These are phyloP conservation scores for Cylloceria caligata DNA, from an alignment of 2,888 invertebrate genomes.

Conservation along the genomic window DNA sequence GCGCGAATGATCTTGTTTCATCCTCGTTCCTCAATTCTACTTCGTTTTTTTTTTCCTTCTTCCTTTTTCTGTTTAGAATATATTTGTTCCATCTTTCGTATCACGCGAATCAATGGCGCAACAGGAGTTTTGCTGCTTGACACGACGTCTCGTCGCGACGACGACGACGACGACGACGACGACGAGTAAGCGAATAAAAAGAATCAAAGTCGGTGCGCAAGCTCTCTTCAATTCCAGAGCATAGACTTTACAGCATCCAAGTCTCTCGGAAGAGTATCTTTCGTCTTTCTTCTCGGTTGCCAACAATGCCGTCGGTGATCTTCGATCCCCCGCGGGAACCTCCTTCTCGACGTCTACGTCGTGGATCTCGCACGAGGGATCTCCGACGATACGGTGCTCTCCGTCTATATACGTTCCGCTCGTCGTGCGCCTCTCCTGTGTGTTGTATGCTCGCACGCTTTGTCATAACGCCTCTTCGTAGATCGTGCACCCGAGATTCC, in stretches of 20 bases:
- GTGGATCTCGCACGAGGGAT: constrained; percentile 57
- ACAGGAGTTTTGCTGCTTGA: constrained; percentile 21
- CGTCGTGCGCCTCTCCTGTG: constrained; percentile 16
- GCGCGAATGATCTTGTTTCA: constrained; percentile 31
- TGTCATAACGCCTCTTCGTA: constrained; percentile 70
- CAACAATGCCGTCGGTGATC: constrained; percentile 74
- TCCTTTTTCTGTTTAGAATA: constrained; percentile 8
- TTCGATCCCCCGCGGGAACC: constrained; percentile 70
- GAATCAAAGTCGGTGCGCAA: not conserved
- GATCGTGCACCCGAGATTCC: constrained; percentile 73
- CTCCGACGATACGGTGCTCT: constrained; percentile 21
- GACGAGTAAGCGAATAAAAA: not conserved
- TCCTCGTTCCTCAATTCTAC: constrained; percentile 21
- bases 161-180: not conserved
- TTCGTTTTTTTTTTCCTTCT: constrained; percentile 6
- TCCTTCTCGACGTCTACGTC: constrained; percentile 47
- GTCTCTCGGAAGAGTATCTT: constrained; percentile 24
- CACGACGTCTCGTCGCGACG: constrained; percentile 34
- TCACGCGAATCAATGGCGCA: constrained; percentile 36
- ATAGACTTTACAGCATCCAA: constrained; percentile 16
- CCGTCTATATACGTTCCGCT: not conserved
- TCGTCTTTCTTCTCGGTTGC: constrained; percentile 46
- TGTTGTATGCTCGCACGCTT: constrained; percentile 67
- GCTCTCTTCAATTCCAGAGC: constrained; percentile 24
- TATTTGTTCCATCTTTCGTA: constrained; percentile 19